Conservation (phyloP, 1,140 invertebrate species). For the Rhysida immarginata region DNA sequence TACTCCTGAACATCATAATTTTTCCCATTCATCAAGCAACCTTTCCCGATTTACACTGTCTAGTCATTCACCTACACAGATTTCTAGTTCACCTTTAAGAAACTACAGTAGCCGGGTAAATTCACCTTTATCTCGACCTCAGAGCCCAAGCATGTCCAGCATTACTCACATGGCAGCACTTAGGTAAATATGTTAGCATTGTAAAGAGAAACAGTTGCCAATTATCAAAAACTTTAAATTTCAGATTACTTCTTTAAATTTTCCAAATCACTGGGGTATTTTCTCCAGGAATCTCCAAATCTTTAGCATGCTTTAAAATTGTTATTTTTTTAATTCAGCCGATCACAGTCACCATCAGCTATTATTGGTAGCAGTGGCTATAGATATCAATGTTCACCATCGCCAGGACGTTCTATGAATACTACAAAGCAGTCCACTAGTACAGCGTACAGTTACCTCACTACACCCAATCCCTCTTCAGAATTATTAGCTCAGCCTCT, state of each 20-base stretch:
- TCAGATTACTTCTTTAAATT: no score
- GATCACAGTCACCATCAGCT: constrained; percentile 26
- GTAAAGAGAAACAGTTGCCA: no score
- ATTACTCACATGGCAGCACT: constrained; percentile 16
- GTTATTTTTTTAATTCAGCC: no score
- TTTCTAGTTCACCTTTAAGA: neutral
- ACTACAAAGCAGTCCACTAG: no score
- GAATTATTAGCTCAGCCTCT: constrained; percentile 40
- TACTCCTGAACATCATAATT: no score
- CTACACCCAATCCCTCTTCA: no score
- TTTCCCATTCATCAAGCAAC: neutral
- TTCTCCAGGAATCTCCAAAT: no score
- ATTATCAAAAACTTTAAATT: no score
- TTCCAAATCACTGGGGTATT: no score
- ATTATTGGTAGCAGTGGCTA: constrained; percentile 15
- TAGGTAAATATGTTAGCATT: constrained; percentile 14
- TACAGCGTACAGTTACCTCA: no score
- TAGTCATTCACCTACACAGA: constrained; percentile 3
- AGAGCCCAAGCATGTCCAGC: constrained; percentile 8
- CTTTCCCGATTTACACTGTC: neutral
- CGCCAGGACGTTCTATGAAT: constrained; percentile 22
- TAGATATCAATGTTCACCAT: constrained; percentile 21
- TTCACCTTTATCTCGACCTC: neutral
- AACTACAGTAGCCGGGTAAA: constrained; percentile 1
- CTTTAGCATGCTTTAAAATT: no score